These are phyloP conservation scores for Calliphora vomitoria DNA, from an alignment of 2,888 invertebrate genomes.

Conservation along the genomic window DNA sequence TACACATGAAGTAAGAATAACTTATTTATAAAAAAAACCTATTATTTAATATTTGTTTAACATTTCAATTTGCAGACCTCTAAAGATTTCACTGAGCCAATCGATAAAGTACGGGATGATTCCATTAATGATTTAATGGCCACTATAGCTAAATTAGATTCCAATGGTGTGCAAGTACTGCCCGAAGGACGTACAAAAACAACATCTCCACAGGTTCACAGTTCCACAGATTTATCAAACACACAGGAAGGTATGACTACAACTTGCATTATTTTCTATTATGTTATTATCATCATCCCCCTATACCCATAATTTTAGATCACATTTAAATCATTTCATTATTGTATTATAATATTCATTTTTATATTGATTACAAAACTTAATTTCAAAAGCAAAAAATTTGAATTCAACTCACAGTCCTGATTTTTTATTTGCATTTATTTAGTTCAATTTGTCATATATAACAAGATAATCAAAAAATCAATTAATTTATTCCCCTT, in stretches of 20 bases:
- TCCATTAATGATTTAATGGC: conserved; percentile 94
- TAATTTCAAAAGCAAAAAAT: conserved; percentile 3
- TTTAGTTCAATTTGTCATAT: conserved; percentile 34
- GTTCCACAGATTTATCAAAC: conserved; percentile 88
- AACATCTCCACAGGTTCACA: conserved; percentile 89
- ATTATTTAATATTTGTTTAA: not conserved
- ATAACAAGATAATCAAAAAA: conserved; percentile 39
- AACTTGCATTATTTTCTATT: conserved; percentile 12
- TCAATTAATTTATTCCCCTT: conserved; percentile 39
- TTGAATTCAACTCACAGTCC: conserved; percentile 31
- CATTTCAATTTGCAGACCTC: conserved; percentile 81
- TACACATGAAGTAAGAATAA: conserved; percentile 86
- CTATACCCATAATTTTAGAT: not conserved
- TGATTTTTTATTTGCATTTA: conserved; percentile 48
- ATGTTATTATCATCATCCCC: conserved; percentile 38
- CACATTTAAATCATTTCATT: conserved; percentile 12
- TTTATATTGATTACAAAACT: too few species aligned
- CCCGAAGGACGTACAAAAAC: conserved; percentile 86
- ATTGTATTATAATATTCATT: not conserved
- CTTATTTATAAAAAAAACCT: too few species aligned
- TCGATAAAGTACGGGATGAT: conserved; percentile 93
- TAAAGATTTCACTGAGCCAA: conserved; percentile 87
- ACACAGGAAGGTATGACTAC: conserved; percentile 83
- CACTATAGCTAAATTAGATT: conserved; percentile 94
- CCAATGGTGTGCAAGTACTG: conserved; percentile 92